phyloP scores from a whole-genome alignment of 2,888 invertebrate genomes.

The Folsomia candida region DNA sequence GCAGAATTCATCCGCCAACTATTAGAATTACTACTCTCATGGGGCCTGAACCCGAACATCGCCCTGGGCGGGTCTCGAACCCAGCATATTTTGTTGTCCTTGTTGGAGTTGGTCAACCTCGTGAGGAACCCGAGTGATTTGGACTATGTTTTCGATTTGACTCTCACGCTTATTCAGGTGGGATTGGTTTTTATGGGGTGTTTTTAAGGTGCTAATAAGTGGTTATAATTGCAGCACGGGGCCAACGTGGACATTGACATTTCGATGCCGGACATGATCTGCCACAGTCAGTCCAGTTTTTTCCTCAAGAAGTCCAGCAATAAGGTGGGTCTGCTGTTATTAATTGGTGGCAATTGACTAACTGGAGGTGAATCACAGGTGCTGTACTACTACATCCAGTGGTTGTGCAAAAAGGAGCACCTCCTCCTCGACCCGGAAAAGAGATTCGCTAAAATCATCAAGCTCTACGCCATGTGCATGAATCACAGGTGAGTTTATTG shows the following conservation, averaged over 20 bases:
- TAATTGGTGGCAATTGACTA: neutral
- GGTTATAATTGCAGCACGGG: constrained; percentile 64
- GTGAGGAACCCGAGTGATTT: constrained; percentile 64
- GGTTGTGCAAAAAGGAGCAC: constrained; percentile 64
- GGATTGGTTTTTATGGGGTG: constrained; percentile 54
- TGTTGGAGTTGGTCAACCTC: constrained; percentile 59
- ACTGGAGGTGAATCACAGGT: constrained; percentile 60
- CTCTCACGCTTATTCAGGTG: constrained; percentile 68
- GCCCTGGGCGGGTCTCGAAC: constrained; percentile 59
- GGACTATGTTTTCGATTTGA: constrained; percentile 67
- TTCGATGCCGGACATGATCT: constrained; percentile 56
- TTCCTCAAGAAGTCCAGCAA: constrained; percentile 62
- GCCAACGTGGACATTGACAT: constrained; percentile 61
- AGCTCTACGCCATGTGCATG: constrained; percentile 60
- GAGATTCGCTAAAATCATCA: constrained; percentile 65
- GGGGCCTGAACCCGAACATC: constrained; percentile 57
- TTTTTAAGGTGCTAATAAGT: neutral
- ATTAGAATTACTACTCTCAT: constrained; percentile 54
- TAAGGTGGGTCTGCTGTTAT: constrained; percentile 49
- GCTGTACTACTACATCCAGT: constrained; percentile 68
- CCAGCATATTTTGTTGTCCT: constrained; percentile 69
- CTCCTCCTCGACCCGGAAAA: constrained; percentile 61
- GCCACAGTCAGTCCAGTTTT: constrained; percentile 59
- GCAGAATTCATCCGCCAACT: constrained; percentile 67
- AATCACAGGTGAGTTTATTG: constrained; percentile 54